Base-by-base conservation (phyloP, 2,113 vertebrate species). In the Pagrus major region DNA sequence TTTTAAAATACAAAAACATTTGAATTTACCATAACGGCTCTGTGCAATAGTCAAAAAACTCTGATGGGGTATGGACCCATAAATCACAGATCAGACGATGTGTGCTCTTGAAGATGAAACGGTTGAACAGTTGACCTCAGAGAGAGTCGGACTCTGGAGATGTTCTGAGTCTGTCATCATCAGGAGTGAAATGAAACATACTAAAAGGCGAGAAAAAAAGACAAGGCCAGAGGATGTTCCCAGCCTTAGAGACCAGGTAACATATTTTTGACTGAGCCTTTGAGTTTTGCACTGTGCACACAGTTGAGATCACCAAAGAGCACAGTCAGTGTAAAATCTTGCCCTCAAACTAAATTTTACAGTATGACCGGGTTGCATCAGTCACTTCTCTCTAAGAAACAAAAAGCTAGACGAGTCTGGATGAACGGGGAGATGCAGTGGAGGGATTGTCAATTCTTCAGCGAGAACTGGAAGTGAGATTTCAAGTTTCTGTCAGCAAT, bases 231-330 rank as follows among this genome's bases (percentile, higher is more conserved):
- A 51, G 6, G 33, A 9, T 0, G 5, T 52, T 44, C 61, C 33
- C 51, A n/a, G 75, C 61, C 39, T 65, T 14, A 29, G 76, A 70
- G 56, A 35, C 46, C 25, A 21, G 31, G 27, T 29, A n/a, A 49
- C 54, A 12, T 39, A 23, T 29, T 49, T 54, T 15, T 51, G 41
- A 35, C 5, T 6, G 54, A 8, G 54, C 21, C 21, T 23, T 23
- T 56, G 23, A 52, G 49, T 29, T 27, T 11, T 15, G 27, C 42
- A 20, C 27, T 1, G 54, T 11, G 39, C 23, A 18, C 18, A 59
- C 51, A 25, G 39, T 11, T 11, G 29, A 46, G 52, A 27, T 6
- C 7, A n/a, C 29, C 33, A 20, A 31, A 39, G 31, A 58, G n/a
- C n/a, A n/a, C n/a, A n/a, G n/a, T n/a, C n/a, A n/a, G n/a, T n/a